Conservation (phyloP, 2,797 vertebrate species). For the Distichodus sexfasciatus region DNA sequence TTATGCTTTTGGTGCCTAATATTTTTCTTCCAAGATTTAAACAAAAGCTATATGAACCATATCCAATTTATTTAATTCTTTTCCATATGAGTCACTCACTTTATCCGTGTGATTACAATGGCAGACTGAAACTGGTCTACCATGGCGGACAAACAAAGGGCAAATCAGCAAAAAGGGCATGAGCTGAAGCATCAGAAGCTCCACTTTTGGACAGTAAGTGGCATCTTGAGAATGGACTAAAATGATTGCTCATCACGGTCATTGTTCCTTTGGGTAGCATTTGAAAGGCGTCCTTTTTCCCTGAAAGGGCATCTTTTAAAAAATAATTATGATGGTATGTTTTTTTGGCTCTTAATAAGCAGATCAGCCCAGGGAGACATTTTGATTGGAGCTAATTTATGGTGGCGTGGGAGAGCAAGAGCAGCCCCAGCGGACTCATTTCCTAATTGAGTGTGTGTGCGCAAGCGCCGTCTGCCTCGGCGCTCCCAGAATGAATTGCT, state of each 20-base stretch:
- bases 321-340: slow-evolving; percentile 7
- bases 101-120: too few species aligned
- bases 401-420: slow-evolving; percentile 45
- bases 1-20: too few species aligned
- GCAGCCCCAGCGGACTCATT: slow-evolving; percentile 62
- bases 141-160: background rate
- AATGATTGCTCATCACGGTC: background rate
- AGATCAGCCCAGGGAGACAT: slow-evolving; percentile 53
- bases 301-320: slow-evolving; percentile 29
- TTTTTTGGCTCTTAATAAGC: slow-evolving; percentile 26
- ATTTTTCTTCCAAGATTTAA: too few species aligned
- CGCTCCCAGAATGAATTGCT: slow-evolving; percentile 60
- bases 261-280: background rate
- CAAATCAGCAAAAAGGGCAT: background rate
- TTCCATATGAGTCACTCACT: too few species aligned
- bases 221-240: background rate
- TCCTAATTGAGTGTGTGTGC: slow-evolving; percentile 68
- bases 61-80: too few species aligned
- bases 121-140: too few species aligned
- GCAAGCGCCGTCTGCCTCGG: slow-evolving; percentile 60
- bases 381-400: slow-evolving; percentile 66
- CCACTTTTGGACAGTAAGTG: background rate
- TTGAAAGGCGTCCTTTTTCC: slow-evolving; percentile 14
- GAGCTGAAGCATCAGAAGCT: background rate
- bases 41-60: too few species aligned